phyloP scores from a whole-genome alignment of 1,140 invertebrate species.

The Lucilia cuprina region DNA sequence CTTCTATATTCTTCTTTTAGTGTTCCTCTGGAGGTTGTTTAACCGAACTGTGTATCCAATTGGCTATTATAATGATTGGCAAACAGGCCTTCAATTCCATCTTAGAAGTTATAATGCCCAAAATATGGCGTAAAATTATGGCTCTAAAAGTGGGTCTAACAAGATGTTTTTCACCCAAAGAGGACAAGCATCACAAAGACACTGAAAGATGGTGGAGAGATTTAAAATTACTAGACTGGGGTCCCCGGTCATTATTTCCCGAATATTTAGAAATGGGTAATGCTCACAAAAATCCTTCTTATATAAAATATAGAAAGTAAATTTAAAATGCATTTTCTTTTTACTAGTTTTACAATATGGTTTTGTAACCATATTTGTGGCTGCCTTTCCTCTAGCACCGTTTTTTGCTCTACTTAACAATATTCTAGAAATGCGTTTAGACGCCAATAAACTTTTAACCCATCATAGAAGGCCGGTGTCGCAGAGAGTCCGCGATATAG shows the following conservation, averaged over 20 bases:
- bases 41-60: constrained; percentile 89
- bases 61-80: constrained; percentile 95
- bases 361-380: constrained; percentile 89
- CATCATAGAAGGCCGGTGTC: constrained; percentile 86
- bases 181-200: constrained; percentile 57
- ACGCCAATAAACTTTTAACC: constrained; percentile 85
- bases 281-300: background rate
- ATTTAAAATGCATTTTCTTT: constrained; percentile 1
- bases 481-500: constrained; percentile 84
- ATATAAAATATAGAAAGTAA: background rate
- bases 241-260: constrained; percentile 89
- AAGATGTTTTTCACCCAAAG: constrained; percentile 47
- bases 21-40: constrained; percentile 89
- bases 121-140: constrained; percentile 77
- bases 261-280: constrained; percentile 97
- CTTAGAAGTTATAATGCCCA: constrained; percentile 79
- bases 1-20: constrained; percentile 51
- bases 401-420: constrained; percentile 90
- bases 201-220: constrained; percentile 87
- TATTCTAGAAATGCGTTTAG: constrained; percentile 86
- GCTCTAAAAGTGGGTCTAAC: constrained; percentile 65
- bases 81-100: constrained; percentile 95
- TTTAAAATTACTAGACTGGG: constrained; percentile 88
- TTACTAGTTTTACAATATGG: constrained; percentile 83
- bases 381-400: constrained; percentile 88